phyloP scores from a whole-genome alignment of 2,888 invertebrate genomes.

The Baronia brevicornis region DNA sequence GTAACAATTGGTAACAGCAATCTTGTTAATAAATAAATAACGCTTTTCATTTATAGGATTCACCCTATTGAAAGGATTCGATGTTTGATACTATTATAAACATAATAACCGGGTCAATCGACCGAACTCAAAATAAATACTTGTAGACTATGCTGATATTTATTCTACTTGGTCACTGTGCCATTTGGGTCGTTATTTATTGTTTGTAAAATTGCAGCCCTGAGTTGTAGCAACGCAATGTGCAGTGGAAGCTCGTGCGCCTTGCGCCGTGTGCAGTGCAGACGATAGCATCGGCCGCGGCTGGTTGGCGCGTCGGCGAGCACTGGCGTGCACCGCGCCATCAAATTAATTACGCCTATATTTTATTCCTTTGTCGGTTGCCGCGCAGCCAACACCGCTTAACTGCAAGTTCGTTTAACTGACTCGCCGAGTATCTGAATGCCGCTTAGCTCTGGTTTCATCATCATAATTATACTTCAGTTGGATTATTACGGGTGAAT shows the following conservation, averaged over 20 bases:
- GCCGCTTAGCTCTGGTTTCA: slow-evolving; percentile 16
- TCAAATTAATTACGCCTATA: slow-evolving; percentile 52
- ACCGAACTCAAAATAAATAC: no score
- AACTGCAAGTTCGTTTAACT: slow-evolving; percentile 15
- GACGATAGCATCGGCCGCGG: slow-evolving; percentile 14
- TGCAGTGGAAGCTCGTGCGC: neutral
- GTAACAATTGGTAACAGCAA: no score
- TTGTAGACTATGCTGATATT: no score
- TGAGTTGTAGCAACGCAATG: neutral
- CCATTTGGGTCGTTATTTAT: no score
- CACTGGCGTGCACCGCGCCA: slow-evolving; percentile 29
- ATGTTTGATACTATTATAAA: no score
- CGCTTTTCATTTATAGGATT: no score
- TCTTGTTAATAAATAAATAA: no score
- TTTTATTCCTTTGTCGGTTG: slow-evolving; percentile 47
- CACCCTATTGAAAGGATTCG: no score
- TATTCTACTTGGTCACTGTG: no score
- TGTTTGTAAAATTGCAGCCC: neutral
- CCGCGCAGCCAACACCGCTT: slow-evolving; percentile 25
- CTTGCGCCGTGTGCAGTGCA: slow-evolving; percentile 19
- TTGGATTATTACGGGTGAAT: no score
- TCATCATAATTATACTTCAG: no score
- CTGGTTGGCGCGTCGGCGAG: slow-evolving; percentile 19
- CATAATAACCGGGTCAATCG: no score
- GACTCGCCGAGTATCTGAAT: slow-evolving; percentile 17